A percentile compares a stretch with the other conserved stretches of the same genome.
phyloP scores from a whole-genome alignment of 2,797 vertebrate genomes.

The Pteropus rufus region DNA sequence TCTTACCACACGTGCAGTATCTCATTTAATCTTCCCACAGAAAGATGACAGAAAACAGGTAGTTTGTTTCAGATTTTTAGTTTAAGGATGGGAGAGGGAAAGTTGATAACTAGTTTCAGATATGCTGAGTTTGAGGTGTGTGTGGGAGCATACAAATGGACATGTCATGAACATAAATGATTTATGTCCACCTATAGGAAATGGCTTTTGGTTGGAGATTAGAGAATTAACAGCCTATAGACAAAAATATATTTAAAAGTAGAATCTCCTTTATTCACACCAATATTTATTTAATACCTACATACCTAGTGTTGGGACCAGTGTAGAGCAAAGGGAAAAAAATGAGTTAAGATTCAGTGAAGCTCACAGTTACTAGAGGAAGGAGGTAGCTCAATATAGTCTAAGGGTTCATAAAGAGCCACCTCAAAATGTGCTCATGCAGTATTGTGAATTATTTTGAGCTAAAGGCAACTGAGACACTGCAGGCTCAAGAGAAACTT shows the following conservation, averaged over 20 bases:
- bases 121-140: background rate
- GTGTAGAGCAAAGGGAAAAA: background rate
- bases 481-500: background rate
- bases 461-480: background rate
- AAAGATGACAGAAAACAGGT: background rate
- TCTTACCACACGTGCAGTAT: background rate
- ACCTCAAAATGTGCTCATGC: background rate
- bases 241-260: background rate
- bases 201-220: background rate
- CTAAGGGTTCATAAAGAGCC: background rate
- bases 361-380: background rate
- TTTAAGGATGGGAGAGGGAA: background rate
- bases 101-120: background rate
- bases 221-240: background rate
- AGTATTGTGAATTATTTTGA: background rate
- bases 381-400: background rate
- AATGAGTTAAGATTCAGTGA: background rate
- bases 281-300: background rate
- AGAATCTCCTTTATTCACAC: background rate
- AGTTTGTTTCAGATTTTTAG: background rate
- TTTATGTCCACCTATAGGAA: background rate
- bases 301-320: background rate
- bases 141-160: background rate
- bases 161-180: background rate
- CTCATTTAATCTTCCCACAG: conserved; percentile 1